These are phyloP conservation scores for Acropternis orthonyx DNA, from an alignment of 2,797 vertebrate genomes.

Conservation along the genomic window DNA sequence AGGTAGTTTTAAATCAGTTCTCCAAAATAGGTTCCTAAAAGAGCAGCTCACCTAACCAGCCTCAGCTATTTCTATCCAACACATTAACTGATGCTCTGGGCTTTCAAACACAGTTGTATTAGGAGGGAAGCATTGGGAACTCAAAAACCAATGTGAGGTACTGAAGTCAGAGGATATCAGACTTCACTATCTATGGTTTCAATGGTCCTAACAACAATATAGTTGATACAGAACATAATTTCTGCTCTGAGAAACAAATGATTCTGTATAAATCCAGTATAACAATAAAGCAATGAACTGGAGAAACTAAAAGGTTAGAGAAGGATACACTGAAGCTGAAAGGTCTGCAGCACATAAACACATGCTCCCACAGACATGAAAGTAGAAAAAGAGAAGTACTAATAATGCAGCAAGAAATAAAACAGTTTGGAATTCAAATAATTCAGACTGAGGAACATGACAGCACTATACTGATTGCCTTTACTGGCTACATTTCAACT, in stretches of 20 bases:
- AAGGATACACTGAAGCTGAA: neutral
- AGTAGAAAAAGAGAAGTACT: neutral
- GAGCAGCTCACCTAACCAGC: neutral
- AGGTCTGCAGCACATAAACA: neutral
- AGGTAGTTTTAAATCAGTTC: neutral
- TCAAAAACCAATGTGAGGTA: neutral
- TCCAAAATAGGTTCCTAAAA: neutral
- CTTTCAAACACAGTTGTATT: neutral
- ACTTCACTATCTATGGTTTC: rapidly evolving
- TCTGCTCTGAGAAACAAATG: neutral
- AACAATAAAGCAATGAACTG: neutral
- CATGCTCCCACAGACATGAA: neutral
- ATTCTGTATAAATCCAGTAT: neutral
- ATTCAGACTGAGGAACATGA: neutral
- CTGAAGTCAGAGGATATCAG: neutral
- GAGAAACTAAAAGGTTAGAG: neutral
- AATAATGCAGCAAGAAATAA: rapidly evolving
- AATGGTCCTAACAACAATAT: neutral
- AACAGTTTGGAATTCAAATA: neutral
- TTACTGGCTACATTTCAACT: neutral
- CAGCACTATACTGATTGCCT: neutral
- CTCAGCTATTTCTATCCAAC: neutral
- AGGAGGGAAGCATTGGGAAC: neutral
- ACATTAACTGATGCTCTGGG: neutral
- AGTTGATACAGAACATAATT: neutral